These are phyloP conservation scores for Drosophila falleni DNA, from an alignment of 2,888 invertebrate species.

Conservation along the genomic window DNA sequence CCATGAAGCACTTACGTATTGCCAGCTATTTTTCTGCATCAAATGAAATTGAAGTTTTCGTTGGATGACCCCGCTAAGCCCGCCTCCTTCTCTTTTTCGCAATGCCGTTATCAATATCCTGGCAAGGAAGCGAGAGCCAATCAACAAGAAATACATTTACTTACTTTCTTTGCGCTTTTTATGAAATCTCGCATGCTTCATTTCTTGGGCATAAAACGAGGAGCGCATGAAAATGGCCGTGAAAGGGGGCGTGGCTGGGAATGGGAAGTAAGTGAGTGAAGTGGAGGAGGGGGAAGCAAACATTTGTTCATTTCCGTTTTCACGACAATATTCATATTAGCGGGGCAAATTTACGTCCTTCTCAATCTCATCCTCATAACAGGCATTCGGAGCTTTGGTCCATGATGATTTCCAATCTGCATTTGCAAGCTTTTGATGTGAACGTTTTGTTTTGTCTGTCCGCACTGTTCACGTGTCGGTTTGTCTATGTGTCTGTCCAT, in stretches of 20 bases:
- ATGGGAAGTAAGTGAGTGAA: too few relatives aligned
- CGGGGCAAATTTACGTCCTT: conserved; percentile 68
- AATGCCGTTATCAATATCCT: conserved; percentile 62
- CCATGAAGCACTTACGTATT: conserved; percentile 78
- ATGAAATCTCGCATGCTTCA: conserved; percentile 75
- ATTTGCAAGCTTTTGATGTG: conserved; percentile 55
- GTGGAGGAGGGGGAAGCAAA: conserved; percentile 32
- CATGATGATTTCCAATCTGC: conserved; percentile 67
- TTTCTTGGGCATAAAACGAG: conserved; percentile 59
- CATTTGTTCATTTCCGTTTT: conserved; percentile 75
- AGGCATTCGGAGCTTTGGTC: conserved; percentile 54
- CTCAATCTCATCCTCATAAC: conserved; percentile 1
- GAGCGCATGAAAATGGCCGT: conserved; percentile 19
- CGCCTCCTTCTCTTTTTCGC: background rate
- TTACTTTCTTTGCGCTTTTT: conserved; percentile 62
- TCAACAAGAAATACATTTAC: conserved; percentile 78
- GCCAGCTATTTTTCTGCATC: conserved; percentile 78
- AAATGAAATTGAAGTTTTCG: conserved; percentile 74
- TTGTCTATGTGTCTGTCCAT: background rate
- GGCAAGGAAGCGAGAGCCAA: conserved; percentile 63
- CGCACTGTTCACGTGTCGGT: background rate
- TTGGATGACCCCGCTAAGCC: conserved; percentile 24
- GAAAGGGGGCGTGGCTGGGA: background rate
- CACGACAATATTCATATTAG: conserved; percentile 80
- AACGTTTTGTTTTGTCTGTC: conserved; percentile 17